Conservation (phyloP, 92 coral and sea anemone genomes). For the Galaxea fascicularis region DNA sequence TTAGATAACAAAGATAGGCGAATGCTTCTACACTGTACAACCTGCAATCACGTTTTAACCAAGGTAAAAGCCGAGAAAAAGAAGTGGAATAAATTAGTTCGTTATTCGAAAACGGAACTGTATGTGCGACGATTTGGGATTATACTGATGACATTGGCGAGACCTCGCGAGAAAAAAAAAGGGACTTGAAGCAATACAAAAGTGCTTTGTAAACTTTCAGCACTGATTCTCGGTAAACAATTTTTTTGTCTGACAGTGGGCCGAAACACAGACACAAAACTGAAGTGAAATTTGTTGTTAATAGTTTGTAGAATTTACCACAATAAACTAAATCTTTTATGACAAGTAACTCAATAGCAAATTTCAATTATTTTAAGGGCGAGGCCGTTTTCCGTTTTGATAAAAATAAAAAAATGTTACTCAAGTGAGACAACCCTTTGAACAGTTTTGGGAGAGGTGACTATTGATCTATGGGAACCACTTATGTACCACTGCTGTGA, state of each 20-base stretch:
- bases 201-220: neutral
- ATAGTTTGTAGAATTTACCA: too few relatives aligned
- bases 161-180: neutral
- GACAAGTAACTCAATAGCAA: too few relatives aligned
- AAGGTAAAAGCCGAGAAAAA: neutral
- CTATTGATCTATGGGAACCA: too few relatives aligned
- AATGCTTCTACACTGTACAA: neutral
- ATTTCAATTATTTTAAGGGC: too few relatives aligned
- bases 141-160: constrained; percentile 1
- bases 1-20: neutral
- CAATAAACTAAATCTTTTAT: too few relatives aligned
- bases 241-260: neutral
- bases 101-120: neutral
- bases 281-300: too few relatives aligned
- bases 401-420: too few relatives aligned
- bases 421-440: too few relatives aligned
- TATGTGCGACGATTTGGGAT: neutral
- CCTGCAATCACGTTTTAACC: neutral
- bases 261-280: too few relatives aligned
- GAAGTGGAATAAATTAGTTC: neutral
- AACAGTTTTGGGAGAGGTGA: too few relatives aligned
- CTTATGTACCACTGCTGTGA: too few relatives aligned
- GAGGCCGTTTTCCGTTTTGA: too few relatives aligned
- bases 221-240: neutral
- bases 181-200: neutral